Percentiles rank a stretch among this genome's conserved stretches.
phyloP scores from a whole-genome alignment of 2,797 vertebrate genomes.

The Chlorospingus flavigularis region DNA sequence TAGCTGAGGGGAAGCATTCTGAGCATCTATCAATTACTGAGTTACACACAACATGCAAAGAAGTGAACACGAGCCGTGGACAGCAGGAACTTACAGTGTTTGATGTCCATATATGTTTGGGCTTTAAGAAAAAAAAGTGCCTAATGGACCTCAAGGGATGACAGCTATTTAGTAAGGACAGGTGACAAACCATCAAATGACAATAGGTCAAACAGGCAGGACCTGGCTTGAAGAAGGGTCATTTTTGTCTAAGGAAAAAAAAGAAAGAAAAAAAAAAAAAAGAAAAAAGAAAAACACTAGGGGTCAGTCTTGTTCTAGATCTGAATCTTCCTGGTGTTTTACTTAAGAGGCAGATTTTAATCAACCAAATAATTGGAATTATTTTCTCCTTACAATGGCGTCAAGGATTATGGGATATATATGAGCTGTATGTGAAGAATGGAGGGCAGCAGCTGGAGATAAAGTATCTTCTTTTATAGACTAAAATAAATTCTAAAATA shows the following conservation, averaged over 20 bases:
- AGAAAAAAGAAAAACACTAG: background rate
- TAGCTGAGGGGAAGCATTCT: background rate
- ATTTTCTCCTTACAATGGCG: background rate
- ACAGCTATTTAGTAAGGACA: background rate
- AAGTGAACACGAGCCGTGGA: background rate
- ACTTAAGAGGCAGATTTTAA: background rate
- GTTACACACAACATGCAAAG: background rate
- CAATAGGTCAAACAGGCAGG: background rate
- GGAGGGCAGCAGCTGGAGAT: background rate
- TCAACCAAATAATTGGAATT: background rate
- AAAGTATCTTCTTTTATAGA: background rate
- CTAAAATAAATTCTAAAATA: background rate
- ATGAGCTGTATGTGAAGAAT: background rate
- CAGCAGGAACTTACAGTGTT: background rate
- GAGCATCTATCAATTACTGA: background rate
- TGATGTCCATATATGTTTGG: background rate
- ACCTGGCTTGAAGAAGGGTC: background rate
- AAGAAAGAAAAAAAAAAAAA: background rate
- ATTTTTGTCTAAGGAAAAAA: background rate
- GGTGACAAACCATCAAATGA: background rate
- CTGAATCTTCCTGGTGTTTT: background rate
- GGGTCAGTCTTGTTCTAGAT: conserved; percentile 45
- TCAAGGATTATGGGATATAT: background rate
- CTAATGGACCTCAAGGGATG: background rate
- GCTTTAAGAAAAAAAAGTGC: background rate